Evolutionary conservation across 2,113 vertebrate species (phyloP).

Genomic region (Chrysochloris asiatica): DNA sequence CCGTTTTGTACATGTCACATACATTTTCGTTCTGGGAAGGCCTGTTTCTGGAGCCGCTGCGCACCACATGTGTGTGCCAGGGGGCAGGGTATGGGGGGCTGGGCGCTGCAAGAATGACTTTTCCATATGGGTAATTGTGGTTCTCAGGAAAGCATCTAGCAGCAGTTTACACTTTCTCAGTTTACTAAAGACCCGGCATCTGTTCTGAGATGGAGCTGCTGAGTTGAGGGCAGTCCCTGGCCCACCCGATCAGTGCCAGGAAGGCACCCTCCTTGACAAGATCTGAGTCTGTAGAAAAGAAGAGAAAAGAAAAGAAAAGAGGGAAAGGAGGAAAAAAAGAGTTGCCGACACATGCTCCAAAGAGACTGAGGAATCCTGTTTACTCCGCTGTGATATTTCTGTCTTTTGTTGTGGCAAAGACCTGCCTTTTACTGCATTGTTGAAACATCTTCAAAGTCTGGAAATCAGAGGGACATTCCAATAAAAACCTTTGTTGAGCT

Average conservation of each 20-base stretch:
- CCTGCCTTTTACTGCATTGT: conserved; percentile 77
- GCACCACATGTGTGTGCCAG: conserved; percentile 45
- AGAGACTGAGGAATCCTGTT: conserved; percentile 75
- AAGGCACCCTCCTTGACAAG: neutral
- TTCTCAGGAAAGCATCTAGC: neutral
- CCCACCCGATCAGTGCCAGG: neutral
- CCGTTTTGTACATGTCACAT: neutral
- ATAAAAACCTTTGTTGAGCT: conserved; percentile 69
- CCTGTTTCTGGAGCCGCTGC: conserved; percentile 31
- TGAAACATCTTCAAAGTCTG: conserved; percentile 81
- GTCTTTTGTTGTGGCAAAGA: conserved; percentile 76
- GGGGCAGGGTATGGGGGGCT: neutral
- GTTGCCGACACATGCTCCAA: conserved; percentile 36
- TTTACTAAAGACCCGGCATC: conserved; percentile 34
- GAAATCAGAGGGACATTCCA: conserved; percentile 73
- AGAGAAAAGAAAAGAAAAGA: neutral
- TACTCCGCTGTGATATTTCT: conserved; percentile 58
- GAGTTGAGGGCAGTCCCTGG: neutral
- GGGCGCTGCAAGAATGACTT: conserved; percentile 4
- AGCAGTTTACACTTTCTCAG: conserved; percentile 34
- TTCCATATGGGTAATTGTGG: conserved; percentile 32
- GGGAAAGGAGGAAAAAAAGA: neutral
- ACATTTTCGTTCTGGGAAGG: conserved; percentile 53
- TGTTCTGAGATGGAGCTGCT: neutral
- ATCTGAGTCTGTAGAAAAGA: neutral